Evolutionary conservation across 2,888 invertebrate genomes (phyloP), one percentile per base, ranked within the genome.

Genomic region (Polylopha cassiicola): DNA sequence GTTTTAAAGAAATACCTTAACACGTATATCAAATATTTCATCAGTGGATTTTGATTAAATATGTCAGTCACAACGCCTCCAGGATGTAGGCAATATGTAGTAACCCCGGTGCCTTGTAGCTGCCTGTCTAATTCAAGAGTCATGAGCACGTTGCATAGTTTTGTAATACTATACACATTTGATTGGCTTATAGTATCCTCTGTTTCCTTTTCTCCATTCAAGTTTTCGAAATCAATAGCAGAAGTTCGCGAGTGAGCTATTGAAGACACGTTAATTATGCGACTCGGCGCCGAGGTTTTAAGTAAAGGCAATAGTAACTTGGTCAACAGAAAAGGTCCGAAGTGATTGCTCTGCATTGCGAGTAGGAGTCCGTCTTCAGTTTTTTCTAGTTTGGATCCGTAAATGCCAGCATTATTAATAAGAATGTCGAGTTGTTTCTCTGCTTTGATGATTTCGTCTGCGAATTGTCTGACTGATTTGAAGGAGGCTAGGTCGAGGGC

Each of bases 81-180:
- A 0, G 95, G 95, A 77, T 95, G 94, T 34, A 95, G 76, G 55
- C 90, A 91, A 64, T 95, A 94, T 0, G 88, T 91, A 0, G 92
- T 93, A 0, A 95, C 90, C 10, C 89, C 89, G 1, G 90, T 88
- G 2, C 89, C 91, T 60, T 91, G 87, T 32, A 94, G 68, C 36
- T 89, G 86, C 37, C 87, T 84, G 2, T 91, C 90, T 45, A 95
- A 70, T 71, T 95, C 94, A 15, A 87, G 66, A 0, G 92, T 89
- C 60, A 92, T 93, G 39, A 90, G 88, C 44, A 94, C 89, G 55
- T 93, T 93, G 26, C 90, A 92, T 49, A 90, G 89, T 64, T 94
- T 94, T 0, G 93, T 91, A 0, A 90, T 89, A 51, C 15, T 9
- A 27, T 72, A 72, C 2, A 58, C 46, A 18, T 44, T 33, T 10